A percentile compares a stretch with the other conserved stretches of the same genome.
phyloP scores from a whole-genome alignment of 2,113 vertebrate species.

The Siniperca chuatsi region DNA sequence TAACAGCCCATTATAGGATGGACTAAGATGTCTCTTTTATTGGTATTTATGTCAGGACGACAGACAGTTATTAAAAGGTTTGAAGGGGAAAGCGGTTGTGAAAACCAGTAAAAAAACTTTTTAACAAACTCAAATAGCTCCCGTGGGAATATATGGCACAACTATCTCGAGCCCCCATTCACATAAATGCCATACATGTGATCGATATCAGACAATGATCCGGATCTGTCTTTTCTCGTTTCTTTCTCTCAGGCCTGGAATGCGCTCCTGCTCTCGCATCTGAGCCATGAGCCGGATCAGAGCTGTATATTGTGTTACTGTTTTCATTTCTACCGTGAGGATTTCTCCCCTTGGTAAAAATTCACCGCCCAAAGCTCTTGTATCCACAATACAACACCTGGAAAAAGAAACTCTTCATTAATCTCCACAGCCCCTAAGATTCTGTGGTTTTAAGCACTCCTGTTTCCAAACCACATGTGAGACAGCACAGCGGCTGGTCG shows the following conservation, averaged over 20 bases:
- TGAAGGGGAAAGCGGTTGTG: slow-evolving; percentile 2
- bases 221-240: slow-evolving; percentile 14
- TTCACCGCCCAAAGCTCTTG: slow-evolving; percentile 82
- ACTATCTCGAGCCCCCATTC: neutral
- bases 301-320: slow-evolving; percentile 83
- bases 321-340: slow-evolving; percentile 84
- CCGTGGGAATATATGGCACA: neutral
- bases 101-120: slow-evolving; percentile 9
- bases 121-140: neutral
- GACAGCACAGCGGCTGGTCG: slow-evolving; percentile 65
- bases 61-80: slow-evolving; percentile 25
- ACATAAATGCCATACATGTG: slow-evolving; percentile 36
- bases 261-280: slow-evolving; percentile 59
- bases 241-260: slow-evolving; percentile 51
- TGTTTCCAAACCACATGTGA: slow-evolving; percentile 80
- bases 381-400: slow-evolving; percentile 88
- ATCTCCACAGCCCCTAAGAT: slow-evolving; percentile 78
- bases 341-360: slow-evolving; percentile 84
- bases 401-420: slow-evolving; percentile 86
- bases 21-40: slow-evolving; percentile 31
- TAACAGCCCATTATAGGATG: neutral
- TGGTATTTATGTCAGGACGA: slow-evolving; percentile 36
- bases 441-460: slow-evolving; percentile 77
- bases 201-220: slow-evolving; percentile 58
- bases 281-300: slow-evolving; percentile 76